phyloP scores from a whole-genome alignment of 1,140 invertebrate species.

The Drosophila takahashii region DNA sequence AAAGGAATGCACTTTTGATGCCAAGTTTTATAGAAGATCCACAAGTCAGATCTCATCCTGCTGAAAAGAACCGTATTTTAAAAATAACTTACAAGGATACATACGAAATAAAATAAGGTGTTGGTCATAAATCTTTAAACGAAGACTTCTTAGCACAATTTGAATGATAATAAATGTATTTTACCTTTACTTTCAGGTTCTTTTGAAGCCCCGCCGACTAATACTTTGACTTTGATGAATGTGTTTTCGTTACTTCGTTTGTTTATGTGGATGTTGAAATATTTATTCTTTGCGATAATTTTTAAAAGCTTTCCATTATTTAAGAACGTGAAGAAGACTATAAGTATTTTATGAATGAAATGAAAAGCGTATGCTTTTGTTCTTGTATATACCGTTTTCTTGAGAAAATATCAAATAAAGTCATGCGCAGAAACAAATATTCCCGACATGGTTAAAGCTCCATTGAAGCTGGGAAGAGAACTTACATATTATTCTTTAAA shows the following conservation, averaged over 20 bases:
- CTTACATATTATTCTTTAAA: background rate
- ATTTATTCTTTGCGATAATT: background rate
- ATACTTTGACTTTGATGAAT: background rate
- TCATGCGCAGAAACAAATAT: slow-evolving; percentile 19
- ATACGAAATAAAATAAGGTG: background rate
- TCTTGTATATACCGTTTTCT: slow-evolving; percentile 2
- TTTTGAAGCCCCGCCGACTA: background rate
- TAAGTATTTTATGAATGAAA: slow-evolving; percentile 31
- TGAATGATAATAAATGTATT: background rate
- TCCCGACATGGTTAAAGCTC: slow-evolving; percentile 1
- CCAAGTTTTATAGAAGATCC: slow-evolving; percentile 19
- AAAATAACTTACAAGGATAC: slow-evolving; percentile 15
- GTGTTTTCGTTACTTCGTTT: background rate
- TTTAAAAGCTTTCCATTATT: background rate
- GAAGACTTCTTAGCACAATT: background rate
- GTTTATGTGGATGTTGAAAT: background rate
- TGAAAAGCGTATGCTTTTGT: slow-evolving; percentile 1
- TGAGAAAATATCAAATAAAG: background rate
- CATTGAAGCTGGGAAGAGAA: background rate
- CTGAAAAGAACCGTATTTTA: slow-evolving; percentile 23
- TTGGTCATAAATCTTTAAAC: background rate
- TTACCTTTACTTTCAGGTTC: background rate
- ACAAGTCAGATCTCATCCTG: slow-evolving; percentile 14
- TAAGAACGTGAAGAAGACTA: background rate
- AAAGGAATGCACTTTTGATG: slow-evolving; percentile 10